Base-by-base conservation (phyloP, 2,113 vertebrate genomes). In the Nyctibius bracteatus region DNA sequence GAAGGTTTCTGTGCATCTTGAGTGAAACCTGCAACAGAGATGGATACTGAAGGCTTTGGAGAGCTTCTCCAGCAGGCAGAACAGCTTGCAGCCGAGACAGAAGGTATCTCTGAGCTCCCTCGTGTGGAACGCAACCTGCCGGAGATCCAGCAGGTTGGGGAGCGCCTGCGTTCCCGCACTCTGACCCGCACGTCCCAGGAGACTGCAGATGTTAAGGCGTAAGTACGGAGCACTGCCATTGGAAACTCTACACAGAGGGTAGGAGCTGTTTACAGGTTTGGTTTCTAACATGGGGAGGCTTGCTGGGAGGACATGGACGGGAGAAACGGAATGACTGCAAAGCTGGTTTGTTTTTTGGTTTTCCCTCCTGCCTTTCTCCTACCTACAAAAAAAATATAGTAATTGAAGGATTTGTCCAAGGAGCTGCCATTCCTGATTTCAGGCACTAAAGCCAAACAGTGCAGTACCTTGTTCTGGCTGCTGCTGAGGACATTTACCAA, bases 1-100 rank as follows among this genome's bases (percentile, higher is more conserved):
- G 37, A 94, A 95, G 86, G 83, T 81, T 92, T 77, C 90, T 84
- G 55, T 24, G 54, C 31, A 35, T 37, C 44, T 52, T 43, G 19
- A 86, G 39, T 8, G 82, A 91, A 65, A 58, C 65, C 95, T 85
- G 81, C 59, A 10, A 62, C 35, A 22, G 91, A 61, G 58, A 99
- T 99, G 99, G 99, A 99, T 77, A 97, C 98, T 1, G 99, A 99
- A 85, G 99, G 99, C 8, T 99, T 99, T 73, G 99, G 98, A 31
- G 99, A 99, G 94, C 99, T 99, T 41, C 98, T 99, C 92, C 99
- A 99, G 98, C 99, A 99, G 95, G 99, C 99, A 13, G 99, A 99
- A 73, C 99, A 99, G 98, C 98, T 99, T 28, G 99, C 99, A 28
- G 99, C 99, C 0, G 99, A 99, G 97, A 99, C 99, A 0, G 99